phyloP scores from a whole-genome alignment of 2,888 invertebrate genomes.

The Loripinus fragilis region DNA sequence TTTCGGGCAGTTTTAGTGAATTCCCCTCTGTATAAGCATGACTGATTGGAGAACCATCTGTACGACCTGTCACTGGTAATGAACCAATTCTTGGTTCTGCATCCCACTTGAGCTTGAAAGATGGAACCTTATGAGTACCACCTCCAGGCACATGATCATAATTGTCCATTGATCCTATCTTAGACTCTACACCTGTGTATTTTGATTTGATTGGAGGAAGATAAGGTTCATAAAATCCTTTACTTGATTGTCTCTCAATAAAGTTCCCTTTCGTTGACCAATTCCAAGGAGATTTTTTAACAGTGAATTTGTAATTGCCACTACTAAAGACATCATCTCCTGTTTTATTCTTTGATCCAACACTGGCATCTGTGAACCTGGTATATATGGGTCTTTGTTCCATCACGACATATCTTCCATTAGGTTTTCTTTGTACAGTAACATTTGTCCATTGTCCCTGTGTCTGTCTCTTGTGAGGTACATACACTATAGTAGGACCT shows the following conservation, averaged over 20 bases:
- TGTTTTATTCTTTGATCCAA: slow-evolving; percentile 23
- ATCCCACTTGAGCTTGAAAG: slow-evolving; percentile 67
- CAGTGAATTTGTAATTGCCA: slow-evolving; percentile 42
- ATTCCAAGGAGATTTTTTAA: slow-evolving; percentile 64
- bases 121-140: slow-evolving; percentile 62
- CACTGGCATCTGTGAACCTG: slow-evolving; percentile 48
- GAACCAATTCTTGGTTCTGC: slow-evolving; percentile 69
- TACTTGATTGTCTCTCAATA: slow-evolving; percentile 60
- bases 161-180: slow-evolving; percentile 62
- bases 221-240: slow-evolving; percentile 61
- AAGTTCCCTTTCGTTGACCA: slow-evolving; percentile 61
- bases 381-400: slow-evolving; percentile 71
- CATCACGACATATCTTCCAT: slow-evolving; percentile 73
- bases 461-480: slow-evolving; percentile 59
- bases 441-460: slow-evolving; percentile 66
- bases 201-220: slow-evolving; percentile 61
- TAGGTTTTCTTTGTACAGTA: slow-evolving; percentile 64
- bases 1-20: slow-evolving; percentile 45
- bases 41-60: neutral
- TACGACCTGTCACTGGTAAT: slow-evolving; percentile 32
- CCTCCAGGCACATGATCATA: slow-evolving; percentile 58
- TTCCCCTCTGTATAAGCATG: slow-evolving; percentile 3
- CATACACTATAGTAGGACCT: slow-evolving; percentile 64
- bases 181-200: slow-evolving; percentile 48
- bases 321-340: slow-evolving; percentile 34